Evolutionary conservation across 2,888 invertebrate genomes (phyloP).

Genomic region (Trisateles emortualis): DNA sequence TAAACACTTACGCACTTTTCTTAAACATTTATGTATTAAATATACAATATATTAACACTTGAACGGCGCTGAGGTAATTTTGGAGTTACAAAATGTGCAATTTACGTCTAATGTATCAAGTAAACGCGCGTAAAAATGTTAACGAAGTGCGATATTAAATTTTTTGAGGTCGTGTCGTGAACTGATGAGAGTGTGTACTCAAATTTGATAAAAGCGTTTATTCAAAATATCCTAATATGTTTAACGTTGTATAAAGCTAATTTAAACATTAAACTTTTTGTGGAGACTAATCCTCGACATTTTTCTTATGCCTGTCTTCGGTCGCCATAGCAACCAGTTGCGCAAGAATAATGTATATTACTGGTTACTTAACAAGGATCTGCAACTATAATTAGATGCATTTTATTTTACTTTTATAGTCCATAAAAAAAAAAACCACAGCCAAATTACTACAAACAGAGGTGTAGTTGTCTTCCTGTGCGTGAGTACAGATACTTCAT

Average conservation of each 20-base stretch:
- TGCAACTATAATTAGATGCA: no score
- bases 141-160: constrained; percentile 60
- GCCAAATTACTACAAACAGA: no score
- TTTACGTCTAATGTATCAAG: constrained; percentile 73
- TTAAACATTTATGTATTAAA: constrained; percentile 23
- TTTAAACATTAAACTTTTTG: no score
- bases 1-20: constrained; percentile 15
- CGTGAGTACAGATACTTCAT: no score
- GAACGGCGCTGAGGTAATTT: constrained; percentile 43
- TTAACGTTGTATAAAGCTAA: neutral
- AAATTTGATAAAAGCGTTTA: neutral
- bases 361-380: no score
- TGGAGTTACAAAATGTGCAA: constrained; percentile 57
- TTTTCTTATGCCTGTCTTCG: no score
- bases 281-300: no score
- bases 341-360: no score
- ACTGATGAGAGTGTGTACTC: constrained; percentile 7
- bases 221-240: neutral
- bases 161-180: constrained; percentile 46
- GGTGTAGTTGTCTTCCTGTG: no score
- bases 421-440: no score
- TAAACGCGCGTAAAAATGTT: constrained; percentile 62
- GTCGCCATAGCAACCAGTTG: no score
- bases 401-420: no score
- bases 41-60: constrained; percentile 33